Percentiles rank a stretch among this genome's conserved stretches.
Conservation (phyloP, 2,888 invertebrate genomes). For the Epiblema foenella region DNA sequence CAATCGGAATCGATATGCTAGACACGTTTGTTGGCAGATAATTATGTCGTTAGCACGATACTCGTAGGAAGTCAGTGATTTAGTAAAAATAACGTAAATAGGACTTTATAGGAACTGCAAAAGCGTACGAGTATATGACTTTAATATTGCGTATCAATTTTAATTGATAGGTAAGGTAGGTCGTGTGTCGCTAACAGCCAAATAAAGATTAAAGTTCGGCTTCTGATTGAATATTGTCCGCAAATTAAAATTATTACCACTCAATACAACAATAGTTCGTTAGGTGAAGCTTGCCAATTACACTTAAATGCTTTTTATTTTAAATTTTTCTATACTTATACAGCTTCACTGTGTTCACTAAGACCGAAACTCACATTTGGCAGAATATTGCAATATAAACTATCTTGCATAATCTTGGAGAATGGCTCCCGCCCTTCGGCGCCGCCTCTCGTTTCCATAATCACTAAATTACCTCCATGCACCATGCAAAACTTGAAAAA, state of each 20-base stretch:
- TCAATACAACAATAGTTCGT: no score
- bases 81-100: not conserved
- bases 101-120: no score
- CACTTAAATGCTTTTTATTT: no score
- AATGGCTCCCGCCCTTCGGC: conserved; percentile 52
- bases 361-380: not conserved
- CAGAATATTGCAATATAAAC: conserved; percentile 2
- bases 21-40: conserved; percentile 7
- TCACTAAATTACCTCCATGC: conserved; percentile 74
- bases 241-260: not conserved
- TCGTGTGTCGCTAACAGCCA: no score
- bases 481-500: conserved; percentile 69
- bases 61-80: conserved; percentile 10
- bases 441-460: conserved; percentile 62
- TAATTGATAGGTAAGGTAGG: no score
- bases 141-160: no score
- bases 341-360: not conserved
- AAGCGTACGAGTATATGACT: no score
- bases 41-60: conserved; percentile 10
- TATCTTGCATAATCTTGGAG: conserved; percentile 18
- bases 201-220: no score
- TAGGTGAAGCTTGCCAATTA: no score
- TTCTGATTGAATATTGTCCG: not conserved
- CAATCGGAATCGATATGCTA: conserved; percentile 1
- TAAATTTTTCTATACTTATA: no score